Evolutionary conservation across 2,797 vertebrate species (phyloP).

Genomic region (Oophaga sylvatica): DNA sequence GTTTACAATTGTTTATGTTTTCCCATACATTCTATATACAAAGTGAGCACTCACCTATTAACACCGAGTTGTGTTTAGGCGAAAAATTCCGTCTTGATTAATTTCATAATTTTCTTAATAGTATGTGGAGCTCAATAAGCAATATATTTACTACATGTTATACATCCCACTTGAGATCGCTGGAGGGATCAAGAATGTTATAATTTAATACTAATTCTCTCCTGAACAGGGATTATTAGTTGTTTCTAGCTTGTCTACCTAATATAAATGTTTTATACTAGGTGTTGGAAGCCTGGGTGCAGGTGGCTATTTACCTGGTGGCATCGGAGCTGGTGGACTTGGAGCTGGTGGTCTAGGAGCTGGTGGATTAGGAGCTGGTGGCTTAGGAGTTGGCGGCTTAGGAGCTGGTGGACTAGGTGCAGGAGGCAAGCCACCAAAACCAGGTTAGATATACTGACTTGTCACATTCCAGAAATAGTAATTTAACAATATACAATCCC

Average conservation of each 20-base stretch:
- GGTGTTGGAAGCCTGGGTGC: slow-evolving; percentile 38
- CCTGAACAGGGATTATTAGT: not conserved
- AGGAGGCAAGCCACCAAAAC: slow-evolving; percentile 55
- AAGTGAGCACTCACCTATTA: not conserved
- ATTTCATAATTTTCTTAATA: no score
- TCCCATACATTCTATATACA: not conserved
- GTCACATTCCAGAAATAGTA: not conserved
- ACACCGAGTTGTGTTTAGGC: not conserved
- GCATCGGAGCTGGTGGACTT: slow-evolving; percentile 1
- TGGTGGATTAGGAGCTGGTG: not conserved
- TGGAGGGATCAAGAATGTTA: no score
- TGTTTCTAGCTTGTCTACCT: not conserved
- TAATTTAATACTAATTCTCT: no score
- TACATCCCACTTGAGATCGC: no score
- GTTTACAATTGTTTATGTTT: not conserved
- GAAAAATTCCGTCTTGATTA: not conserved
- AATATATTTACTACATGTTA: no score
- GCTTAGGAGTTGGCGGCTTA: slow-evolving; percentile 17
- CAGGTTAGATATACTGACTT: slow-evolving; percentile 32
- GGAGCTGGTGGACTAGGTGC: slow-evolving; percentile 48
- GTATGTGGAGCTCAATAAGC: no score
- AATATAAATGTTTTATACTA: not conserved
- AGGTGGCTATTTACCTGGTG: slow-evolving; percentile 3
- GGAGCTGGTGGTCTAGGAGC: slow-evolving; percentile 15
- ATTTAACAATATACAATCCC: not conserved